Evolutionary conservation across 2,888 invertebrate species (phyloP), one percentile per base, ranked within the genome.

Genomic region (Labia minor): DNA sequence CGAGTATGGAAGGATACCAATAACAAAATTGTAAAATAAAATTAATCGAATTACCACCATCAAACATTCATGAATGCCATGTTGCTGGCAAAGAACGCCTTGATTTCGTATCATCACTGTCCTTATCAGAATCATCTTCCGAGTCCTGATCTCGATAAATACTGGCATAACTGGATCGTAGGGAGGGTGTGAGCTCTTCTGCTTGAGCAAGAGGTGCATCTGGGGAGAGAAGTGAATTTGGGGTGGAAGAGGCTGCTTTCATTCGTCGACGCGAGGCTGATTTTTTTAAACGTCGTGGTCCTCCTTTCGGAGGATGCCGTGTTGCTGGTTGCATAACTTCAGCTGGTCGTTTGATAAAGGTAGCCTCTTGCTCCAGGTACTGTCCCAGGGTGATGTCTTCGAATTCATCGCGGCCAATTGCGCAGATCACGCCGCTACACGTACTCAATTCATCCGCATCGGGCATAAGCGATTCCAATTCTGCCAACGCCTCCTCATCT

Each of bases 181-280:
- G 70, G 1, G 75, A 75, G 20, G 74, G 74, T 6, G 74, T 74
- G 62, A 75, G 69, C 65, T 75, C 74, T 67, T 75, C 75, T 21
- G 72, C 73, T 21, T 71, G 69, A 11, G 75, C 75, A 62, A 75
- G 70, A 0, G 75, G 75, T 37, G 75, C 75, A 14, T 49, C 16
- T 11, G 49, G 8, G 2, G 14, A 3, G 49, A 14, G 14, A 3
- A 26, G 8, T 26, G 26, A 6, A 49, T 49, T 49, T 11, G 49
- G 49, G 16, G 14, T 49, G 8, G 49, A 49, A 16, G 49, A n/a
- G 14, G 14, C 49, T 2, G 49, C n/a, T 11, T 49, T 11, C n/a
- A n/a, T 11, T 16, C 49, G 49, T n/a, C 49, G 49, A n/a, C 49
- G 49, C 6, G 49, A 49, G 3, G 49, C 49, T 14, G 49, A 49